Evolutionary conservation across 2,113 vertebrate species (phyloP).

Genomic region (Pantherophis guttatus): DNA sequence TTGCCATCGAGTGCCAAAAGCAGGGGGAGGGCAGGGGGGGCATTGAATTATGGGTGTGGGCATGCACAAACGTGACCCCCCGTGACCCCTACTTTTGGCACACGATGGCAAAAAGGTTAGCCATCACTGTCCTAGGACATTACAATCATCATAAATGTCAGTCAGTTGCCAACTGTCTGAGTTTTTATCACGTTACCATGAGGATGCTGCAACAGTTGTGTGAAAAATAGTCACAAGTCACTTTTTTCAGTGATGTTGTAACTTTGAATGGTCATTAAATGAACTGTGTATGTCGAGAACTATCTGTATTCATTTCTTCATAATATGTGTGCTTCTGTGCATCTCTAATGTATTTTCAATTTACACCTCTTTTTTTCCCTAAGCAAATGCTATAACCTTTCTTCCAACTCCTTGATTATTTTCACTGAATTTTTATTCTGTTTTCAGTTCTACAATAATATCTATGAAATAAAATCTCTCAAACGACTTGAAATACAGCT

Average conservation of each 20-base stretch:
- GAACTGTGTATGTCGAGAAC: not conserved
- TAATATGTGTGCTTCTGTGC: not conserved
- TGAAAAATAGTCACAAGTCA: not conserved
- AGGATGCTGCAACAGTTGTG: not conserved
- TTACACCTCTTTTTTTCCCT: not conserved
- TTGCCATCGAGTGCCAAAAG: no score
- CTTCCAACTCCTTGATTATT: not conserved
- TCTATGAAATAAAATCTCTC: slow-evolving; percentile 39
- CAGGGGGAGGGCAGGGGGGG: no score
- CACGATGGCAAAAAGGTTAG: no score
- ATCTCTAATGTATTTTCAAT: not conserved
- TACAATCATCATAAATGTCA: no score
- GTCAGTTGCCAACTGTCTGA: not conserved
- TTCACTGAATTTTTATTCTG: not conserved
- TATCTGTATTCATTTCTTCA: not conserved
- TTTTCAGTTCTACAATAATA: not conserved
- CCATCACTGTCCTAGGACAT: no score
- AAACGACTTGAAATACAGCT: slow-evolving; percentile 42
- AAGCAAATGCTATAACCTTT: not conserved
- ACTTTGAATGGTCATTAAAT: not conserved
- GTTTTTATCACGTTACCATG: not conserved
- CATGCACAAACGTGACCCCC: no score
- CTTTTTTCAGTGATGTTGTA: not conserved
- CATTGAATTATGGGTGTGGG: no score
- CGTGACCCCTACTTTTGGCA: no score